phyloP scores from a whole-genome alignment of 2,888 invertebrate genomes.

The Ephialtes manifestator region DNA sequence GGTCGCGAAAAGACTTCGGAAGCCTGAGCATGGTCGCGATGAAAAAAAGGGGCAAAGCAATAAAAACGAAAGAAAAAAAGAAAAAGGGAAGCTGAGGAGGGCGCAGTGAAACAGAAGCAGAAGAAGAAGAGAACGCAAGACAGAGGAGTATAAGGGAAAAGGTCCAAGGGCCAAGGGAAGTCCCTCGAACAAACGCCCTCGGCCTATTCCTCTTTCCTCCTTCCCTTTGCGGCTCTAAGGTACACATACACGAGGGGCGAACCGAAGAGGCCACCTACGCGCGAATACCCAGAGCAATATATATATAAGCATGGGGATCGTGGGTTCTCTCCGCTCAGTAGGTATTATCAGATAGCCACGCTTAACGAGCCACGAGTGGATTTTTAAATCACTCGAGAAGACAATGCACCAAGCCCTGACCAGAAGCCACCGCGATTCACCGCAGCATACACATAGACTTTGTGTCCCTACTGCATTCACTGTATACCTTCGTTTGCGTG shows the following conservation, averaged over 20 bases:
- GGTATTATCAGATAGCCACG: conserved; percentile 81
- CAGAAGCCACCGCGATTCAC: conserved; percentile 54
- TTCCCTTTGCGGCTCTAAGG: conserved; percentile 7
- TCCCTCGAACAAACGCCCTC: conserved; percentile 62
- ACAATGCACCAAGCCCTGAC: conserved; percentile 80
- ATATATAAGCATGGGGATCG: conserved; percentile 22
- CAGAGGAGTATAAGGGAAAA: conserved; percentile 50
- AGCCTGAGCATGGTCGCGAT: conserved; percentile 47
- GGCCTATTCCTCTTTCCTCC: conserved; percentile 26
- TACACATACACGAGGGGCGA: conserved; percentile 12
- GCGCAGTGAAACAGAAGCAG: conserved; percentile 27
- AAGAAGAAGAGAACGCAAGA: conserved; percentile 43
- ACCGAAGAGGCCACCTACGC: conserved; percentile 45
- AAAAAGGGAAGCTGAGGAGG: conserved; percentile 49
- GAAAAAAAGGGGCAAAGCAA: conserved; percentile 44
- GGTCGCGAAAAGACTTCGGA: conserved; percentile 62
- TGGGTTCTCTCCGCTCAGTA: conserved; percentile 67
- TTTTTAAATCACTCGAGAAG: conserved; percentile 84
- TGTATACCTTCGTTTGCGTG: not conserved
- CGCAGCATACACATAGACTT: not conserved
- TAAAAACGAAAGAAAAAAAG: conserved; percentile 39
- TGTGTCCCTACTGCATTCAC: conserved; percentile 17
- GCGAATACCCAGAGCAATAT: conserved; percentile 10
- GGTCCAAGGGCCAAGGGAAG: conserved; percentile 70
- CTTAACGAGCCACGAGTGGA: conserved; percentile 86